Percentiles rank a stretch among this genome's conserved stretches.
Conservation (phyloP, 2,888 invertebrate species). For the Allolobophora icterica region DNA sequence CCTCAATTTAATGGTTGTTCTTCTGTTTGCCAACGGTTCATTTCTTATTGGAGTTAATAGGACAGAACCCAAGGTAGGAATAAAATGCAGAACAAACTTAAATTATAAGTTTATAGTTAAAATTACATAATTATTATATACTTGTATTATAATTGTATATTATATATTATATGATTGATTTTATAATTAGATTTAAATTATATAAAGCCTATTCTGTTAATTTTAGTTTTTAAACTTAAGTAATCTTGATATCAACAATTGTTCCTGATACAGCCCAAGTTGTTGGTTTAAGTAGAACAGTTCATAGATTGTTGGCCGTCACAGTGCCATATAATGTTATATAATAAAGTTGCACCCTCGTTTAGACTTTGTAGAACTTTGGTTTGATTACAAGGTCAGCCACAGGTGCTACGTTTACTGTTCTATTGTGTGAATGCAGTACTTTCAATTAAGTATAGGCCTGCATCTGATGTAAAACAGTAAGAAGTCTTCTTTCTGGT, state of each 20-base stretch:
- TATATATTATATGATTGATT: not conserved
- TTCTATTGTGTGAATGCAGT: too few relatives aligned
- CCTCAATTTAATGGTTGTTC: slow-evolving; percentile 13
- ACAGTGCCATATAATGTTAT: too few relatives aligned
- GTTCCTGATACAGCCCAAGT: too few relatives aligned
- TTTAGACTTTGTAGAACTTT: too few relatives aligned
- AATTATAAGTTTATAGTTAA: not conserved
- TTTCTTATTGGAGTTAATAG: not conserved
- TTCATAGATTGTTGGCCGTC: too few relatives aligned
- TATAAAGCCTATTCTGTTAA: not conserved
- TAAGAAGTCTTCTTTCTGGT: too few relatives aligned
- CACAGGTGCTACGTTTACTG: too few relatives aligned
- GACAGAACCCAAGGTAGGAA: slow-evolving; percentile 20
- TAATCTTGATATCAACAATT: not conserved
- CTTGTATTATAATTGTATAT: not conserved
- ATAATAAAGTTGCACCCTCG: too few relatives aligned
- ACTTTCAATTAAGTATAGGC: too few relatives aligned
- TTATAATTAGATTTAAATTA: not conserved
- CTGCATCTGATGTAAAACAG: too few relatives aligned
- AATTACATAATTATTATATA: not conserved
- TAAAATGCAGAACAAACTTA: not conserved
- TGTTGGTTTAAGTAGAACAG: too few relatives aligned
- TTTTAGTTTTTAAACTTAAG: not conserved
- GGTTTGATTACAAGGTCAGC: too few relatives aligned
- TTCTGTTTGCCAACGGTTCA: not conserved